phyloP scores from a whole-genome alignment of 2,888 invertebrate genomes.

The Phortica okadai region DNA sequence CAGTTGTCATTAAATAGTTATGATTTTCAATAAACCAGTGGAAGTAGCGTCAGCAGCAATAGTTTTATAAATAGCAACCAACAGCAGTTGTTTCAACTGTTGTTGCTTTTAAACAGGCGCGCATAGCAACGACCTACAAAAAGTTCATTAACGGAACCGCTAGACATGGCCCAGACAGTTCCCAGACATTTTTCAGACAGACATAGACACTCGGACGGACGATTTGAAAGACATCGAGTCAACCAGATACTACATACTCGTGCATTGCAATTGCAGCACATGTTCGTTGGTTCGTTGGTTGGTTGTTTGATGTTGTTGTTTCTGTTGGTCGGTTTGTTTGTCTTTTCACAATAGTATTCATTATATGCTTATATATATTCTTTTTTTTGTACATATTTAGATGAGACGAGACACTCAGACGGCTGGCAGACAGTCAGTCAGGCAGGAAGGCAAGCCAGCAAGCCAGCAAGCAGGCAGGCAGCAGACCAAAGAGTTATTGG shows the following conservation, averaged over 20 bases:
- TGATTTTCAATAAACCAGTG: constrained; percentile 5
- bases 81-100: background rate
- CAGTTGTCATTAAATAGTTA: constrained; percentile 22
- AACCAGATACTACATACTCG: constrained; percentile 14
- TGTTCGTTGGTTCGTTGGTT: constrained; percentile 23
- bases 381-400: constrained; percentile 25
- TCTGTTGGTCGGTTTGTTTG: constrained; percentile 13
- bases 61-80: background rate
- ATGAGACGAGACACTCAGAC: constrained; percentile 24
- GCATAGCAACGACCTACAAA: constrained; percentile 77
- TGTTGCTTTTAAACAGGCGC: constrained; percentile 47
- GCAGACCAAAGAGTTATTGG: constrained; percentile 28
- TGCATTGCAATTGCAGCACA: constrained; percentile 19
- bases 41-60: background rate
- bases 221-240: constrained; percentile 35
- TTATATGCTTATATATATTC: constrained; percentile 5
- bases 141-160: constrained; percentile 76
- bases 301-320: background rate
- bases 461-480: background rate
- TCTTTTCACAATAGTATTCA: constrained; percentile 14
- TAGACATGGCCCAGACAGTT: constrained; percentile 77
- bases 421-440: constrained; percentile 4
- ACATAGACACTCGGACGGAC: constrained; percentile 37
- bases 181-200: constrained; percentile 70
- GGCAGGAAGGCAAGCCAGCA: background rate